Conservation (phyloP, 2,113 vertebrate genomes). For the human region GRCh38 chr2:1685501-1686000, state of each 20-base stretch:
- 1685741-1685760: too few species aligned
- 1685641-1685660: background rate
- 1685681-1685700: background rate
- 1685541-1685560: background rate
- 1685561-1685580: background rate
- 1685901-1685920: too few species aligned
- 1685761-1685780: too few species aligned
- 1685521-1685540: background rate
- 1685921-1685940: too few species aligned
- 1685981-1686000: accelerated
- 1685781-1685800: too few species aligned
- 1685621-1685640: background rate
- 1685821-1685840: background rate
- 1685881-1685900: background rate
- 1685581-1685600: background rate
- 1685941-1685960: background rate
- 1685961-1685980: background rate
- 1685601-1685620: accelerated
- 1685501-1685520: background rate
- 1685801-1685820: background rate
- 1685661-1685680: background rate
- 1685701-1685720: too few species aligned
- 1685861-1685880: background rate
- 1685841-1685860: background rate
- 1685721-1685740: background rate